Evolutionary conservation across 2,888 invertebrate genomes (phyloP), one percentile per base, ranked within the genome.

Genomic region (Apamea anceps): DNA sequence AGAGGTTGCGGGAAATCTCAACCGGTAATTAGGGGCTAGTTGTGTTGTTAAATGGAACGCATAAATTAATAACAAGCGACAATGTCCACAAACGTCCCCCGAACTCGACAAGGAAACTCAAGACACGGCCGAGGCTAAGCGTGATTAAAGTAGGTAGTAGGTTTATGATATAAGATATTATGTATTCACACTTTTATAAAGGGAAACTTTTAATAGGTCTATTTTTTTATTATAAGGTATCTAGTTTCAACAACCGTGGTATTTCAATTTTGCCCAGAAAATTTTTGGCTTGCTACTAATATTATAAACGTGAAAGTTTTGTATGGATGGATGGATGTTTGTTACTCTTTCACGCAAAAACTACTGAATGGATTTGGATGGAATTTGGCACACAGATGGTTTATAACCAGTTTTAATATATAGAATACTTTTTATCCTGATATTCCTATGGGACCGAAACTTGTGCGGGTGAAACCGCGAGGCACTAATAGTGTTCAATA

Each of bases 41-140:
- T 32, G 25, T n/a, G 12, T 42, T 48, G 63, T 28, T 67, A 42
- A 15, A 80, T 54, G 66, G 28, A 85, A 60, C 57, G 86, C 82
- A 75, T 82, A 75, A 75, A 86, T 82, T 82, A 75, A 82, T 82
- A 82, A 65, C 57, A 32, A 60, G 75, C 13, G 51, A 48, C 42
- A 51, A 68, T 81, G 51, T 72, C 28, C 48, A 37, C 45, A 10
- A 63, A 68, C 8, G 25, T 54, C 45, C n/a, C 18, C 8, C 15
- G 57, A 84, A 84, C 28, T 71, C n/a, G 8, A 28, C 57, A 7
- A 37, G 28, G 12, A 42, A 25, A 54, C 60, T 86, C 8, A 42
- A 25, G 25, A 32, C 42, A 73, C 21, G 67, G 48, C n/a, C 42
- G 63, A 68, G 62, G 42, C 10, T 68, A n/a, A 67, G 28, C 62